These are phyloP conservation scores for Neuroterus valhalla DNA, from an alignment of 1,140 invertebrate species.

Conservation along the genomic window DNA sequence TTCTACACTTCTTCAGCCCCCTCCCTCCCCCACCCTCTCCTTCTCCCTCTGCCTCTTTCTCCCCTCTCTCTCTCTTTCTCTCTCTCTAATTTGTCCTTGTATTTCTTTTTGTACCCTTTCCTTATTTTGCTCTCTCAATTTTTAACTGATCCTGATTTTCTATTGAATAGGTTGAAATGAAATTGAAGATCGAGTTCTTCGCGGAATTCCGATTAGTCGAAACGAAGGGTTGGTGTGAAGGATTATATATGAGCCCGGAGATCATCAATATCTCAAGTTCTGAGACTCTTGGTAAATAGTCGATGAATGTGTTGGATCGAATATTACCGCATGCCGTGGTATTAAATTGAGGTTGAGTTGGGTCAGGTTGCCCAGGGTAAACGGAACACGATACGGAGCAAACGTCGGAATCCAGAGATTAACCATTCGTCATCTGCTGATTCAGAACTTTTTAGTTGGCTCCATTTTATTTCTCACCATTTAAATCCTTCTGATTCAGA, in stretches of 20 bases:
- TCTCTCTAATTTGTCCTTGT: too few species aligned
- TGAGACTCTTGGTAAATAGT: constrained; percentile 5
- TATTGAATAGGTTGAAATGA: too few species aligned
- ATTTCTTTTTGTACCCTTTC: too few species aligned
- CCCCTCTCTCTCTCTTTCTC: too few species aligned
- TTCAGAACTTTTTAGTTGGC: background rate
- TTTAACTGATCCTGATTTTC: too few species aligned
- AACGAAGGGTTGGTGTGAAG: background rate
- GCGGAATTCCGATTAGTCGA: background rate
- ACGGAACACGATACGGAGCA: background rate
- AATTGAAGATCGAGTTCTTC: background rate
- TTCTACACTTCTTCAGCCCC: too few species aligned
- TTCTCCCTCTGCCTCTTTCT: too few species aligned
- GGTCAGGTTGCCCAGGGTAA: background rate
- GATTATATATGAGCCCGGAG: constrained; percentile 3
- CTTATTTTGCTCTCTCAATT: too few species aligned
- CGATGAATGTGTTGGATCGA: constrained; percentile 18
- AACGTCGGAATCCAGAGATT: background rate
- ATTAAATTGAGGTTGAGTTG: constrained; percentile 6
- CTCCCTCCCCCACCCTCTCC: too few species aligned
- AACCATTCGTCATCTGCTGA: background rate
- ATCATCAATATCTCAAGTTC: constrained; percentile 4
- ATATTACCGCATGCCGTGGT: constrained; percentile 12
- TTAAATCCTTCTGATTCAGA: background rate
- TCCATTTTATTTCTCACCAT: background rate